Base-by-base conservation (phyloP, 2,888 invertebrate genomes). In the Spodoptera picta region DNA sequence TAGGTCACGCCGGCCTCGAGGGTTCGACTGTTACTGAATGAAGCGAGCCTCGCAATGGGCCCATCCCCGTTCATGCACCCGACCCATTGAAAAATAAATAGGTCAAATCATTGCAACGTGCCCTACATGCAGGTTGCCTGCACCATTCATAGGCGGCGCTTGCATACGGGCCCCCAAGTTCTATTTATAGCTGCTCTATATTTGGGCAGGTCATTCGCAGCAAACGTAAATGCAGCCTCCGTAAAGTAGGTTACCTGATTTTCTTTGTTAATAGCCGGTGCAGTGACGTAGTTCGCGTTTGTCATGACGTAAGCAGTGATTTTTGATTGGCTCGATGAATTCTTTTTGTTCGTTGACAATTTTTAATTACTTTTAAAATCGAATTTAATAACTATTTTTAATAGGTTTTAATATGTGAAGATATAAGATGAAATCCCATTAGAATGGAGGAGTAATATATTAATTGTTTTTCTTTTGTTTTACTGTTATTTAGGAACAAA, bases 21-120 rank as follows among this genome's bases (percentile, higher is more conserved):
- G 87, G 84, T 88, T 90, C 88, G 90, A 80, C 87, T 84, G 89
- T 89, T 92, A 92, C 92, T 94, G 93, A 94, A 94, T 94, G 94
- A 81, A 90, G 84, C 82, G 83, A 87, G 85, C 82, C 86, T 90
- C 88, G 91, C 85, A 88, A 86, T 86, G 92, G 89, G 87, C 86
- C 88, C 87, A 83, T 82, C 89, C 92, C 90, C 92, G 93, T 93
- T 92, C 93, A 93, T 93, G 89, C 90, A 87, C 80, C 80, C 89
- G 84, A 85, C 83, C 91, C 94, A 94, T 94, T 94, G 92, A 94
- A 93, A 92, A 92, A 93, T 92, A 94, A 88, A 91, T 94, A 92
- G 94, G 94, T 94, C 94, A 93, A 88, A 92, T 92, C 88, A 92
- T 91, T 93, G 93, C 94, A 93, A 85, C 84, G 92, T 92, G 92